Base-by-base conservation (phyloP, 1,140 invertebrate species). In the Anagrus nilaparvatae region DNA sequence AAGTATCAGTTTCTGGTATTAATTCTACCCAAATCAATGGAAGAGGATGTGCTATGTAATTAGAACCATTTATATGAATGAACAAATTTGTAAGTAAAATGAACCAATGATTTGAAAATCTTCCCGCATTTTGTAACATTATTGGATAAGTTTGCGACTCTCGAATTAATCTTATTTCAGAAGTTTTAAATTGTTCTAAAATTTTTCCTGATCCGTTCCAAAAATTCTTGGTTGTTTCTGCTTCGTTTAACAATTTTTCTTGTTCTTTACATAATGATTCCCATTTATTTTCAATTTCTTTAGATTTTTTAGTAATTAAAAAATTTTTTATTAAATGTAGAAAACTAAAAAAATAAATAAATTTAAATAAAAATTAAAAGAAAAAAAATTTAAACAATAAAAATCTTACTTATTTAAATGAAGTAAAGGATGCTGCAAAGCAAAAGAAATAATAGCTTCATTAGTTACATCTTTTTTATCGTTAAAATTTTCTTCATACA, bases 21-120 rank as follows among this genome's bases (percentile, higher is more conserved):
- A 69, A 55, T 63, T 88, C 84, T 2, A 90, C 73, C 88, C 88
- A 93, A 27, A 91, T 55, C 2, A 82, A 84, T 48, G 73, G 72
- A 44, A 92, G 63, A 18, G 76, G 74, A 67, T 85, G 78, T 4
- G 78, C 50, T 47, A 67, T 69, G 49, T 75, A 61, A 46, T 69
- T 71, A 46, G 75, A 76, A 32, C 82, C 78, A 43, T 67, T 72
- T 9, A 82, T 69, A 53, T 86, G 82, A 40, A 84, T 74, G 45
- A 87, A 79, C 38, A 81, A 65, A 64, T 87, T 82, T 28, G 74
- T 81, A 33, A 87, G 74, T 13, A 87, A 63, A 50, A 86, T 72
- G 51, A 92, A 89, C 70, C 77, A 79, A 60, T 87, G 80, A 0
- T 77, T 74, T 67, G 65, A 75, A 70, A 78, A 86, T 50, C 72